Base-by-base conservation (phyloP, 2,888 invertebrate species). In the Empis livida region DNA sequence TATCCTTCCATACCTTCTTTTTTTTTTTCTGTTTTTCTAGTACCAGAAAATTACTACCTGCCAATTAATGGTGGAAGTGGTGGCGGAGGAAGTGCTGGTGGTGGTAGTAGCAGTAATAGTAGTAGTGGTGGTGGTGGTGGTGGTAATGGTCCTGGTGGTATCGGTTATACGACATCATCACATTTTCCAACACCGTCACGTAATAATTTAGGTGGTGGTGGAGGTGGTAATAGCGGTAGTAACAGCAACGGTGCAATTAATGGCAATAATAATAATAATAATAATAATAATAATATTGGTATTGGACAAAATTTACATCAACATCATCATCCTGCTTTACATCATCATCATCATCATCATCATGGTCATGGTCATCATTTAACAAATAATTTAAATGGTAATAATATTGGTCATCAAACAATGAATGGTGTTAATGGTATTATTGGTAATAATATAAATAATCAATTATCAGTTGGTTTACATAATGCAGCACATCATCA, bases 41-140 rank as follows among this genome's bases (percentile, higher is more conserved):
- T 80, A 65, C 73, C 79, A 55, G 80, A 80, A 62, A 78, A 76
- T 60, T 80, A 70, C 56, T 70, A 69, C 54, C 57, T 63, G 50
- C 61, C 63, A 50, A 58, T 61, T 48, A 55, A 56, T 43, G 59
- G 56, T 49, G 56, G 59, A 46, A 57, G 57, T 51, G 51, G 57
- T 30, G 53, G 58, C 44, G 39, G 46, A 39, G 46, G 53, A 39
- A 57, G 55, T 38, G 56, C 54, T 38, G 57, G 56, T 13, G 49
- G 46, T 8, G 38, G 46, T 16, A 39, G 46, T 31, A 53, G 53
- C 38, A 54, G 53, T 39, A 58, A 59, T 45, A 47, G 52, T 46
- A 55, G 53, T 41, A 57, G 55, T 38, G 56, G 56, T n/a, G 47
- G 56, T n/a, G 49, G 46, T 8, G 53, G 51, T 16, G 50, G 47